Conservation (phyloP, 2,113 vertebrate species). For the Sardina pilchardus region DNA sequence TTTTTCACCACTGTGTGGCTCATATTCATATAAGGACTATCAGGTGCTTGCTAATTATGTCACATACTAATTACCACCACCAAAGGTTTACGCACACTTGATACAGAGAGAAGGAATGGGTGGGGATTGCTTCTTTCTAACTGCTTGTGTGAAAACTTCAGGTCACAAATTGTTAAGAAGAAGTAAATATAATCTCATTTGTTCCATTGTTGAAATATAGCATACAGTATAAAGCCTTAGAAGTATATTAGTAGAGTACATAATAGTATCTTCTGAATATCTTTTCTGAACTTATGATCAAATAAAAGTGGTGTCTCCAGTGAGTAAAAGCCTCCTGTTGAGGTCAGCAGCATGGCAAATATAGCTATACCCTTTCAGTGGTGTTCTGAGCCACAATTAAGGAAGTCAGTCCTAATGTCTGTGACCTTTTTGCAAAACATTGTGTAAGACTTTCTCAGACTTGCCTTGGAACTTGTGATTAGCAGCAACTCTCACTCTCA, state of each 20-base stretch:
- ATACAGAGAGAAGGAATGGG: neutral
- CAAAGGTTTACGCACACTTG: neutral
- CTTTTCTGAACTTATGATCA: neutral
- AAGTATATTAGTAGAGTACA: no score
- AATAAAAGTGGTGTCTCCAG: neutral
- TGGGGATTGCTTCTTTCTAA: neutral
- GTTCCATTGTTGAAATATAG: neutral
- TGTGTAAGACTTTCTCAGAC: no score
- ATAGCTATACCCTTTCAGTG: no score
- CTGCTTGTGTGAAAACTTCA: neutral
- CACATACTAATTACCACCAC: neutral
- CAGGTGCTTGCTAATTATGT: constrained; percentile 4
- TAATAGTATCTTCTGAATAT: neutral
- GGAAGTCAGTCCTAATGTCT: no score
- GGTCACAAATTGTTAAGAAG: neutral
- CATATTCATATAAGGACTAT: neutral
- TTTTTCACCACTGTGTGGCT: neutral
- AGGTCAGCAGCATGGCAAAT: no score
- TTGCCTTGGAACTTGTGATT: no score
- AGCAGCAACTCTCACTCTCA: no score
- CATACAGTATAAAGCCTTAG: neutral
- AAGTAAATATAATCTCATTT: neutral
- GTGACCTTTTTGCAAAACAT: no score
- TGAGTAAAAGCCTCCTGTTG: no score
- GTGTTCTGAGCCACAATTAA: no score